Evolutionary conservation across 2,113 vertebrate species (phyloP).

Genomic region (Dasyornis broadbenti): DNA sequence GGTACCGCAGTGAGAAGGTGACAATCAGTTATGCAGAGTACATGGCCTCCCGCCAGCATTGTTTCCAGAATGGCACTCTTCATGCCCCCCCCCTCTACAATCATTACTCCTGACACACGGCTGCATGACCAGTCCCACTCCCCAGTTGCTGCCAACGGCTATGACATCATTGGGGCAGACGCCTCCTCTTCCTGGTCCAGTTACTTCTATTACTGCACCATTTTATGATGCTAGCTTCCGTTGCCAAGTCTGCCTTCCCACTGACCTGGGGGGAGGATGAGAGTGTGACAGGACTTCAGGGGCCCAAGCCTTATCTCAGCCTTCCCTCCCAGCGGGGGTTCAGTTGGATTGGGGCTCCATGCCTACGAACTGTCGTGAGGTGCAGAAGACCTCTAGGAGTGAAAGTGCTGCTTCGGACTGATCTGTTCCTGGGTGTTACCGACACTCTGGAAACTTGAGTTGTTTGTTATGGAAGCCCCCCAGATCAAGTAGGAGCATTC

Average conservation of each 20-base stretch:
- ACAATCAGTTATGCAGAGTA: conserved; percentile 86
- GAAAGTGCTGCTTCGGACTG: conserved; percentile 53
- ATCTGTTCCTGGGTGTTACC: conserved; percentile 13
- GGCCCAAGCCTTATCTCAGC: conserved; percentile 81
- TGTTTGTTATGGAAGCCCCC: conserved; percentile 61
- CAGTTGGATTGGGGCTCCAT: conserved; percentile 71
- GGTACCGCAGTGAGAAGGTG: conserved; percentile 86
- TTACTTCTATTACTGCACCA: conserved; percentile 89
- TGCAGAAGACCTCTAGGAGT: conserved; percentile 60
- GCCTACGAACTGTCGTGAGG: conserved; percentile 58
- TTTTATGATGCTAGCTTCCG: conserved; percentile 87
- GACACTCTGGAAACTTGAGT: conserved; percentile 45
- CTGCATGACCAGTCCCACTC: conserved; percentile 82
- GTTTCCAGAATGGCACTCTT: conserved; percentile 83
- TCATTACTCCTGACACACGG: conserved; percentile 88
- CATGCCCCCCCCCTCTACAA: conserved; percentile 85
- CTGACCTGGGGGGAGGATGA: conserved; percentile 67
- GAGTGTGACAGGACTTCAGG: conserved; percentile 72
- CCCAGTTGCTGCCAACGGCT: conserved; percentile 79
- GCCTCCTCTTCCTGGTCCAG: conserved; percentile 86
- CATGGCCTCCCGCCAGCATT: conserved; percentile 82
- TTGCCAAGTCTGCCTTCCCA: conserved; percentile 83
- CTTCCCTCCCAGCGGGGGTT: conserved; percentile 71
- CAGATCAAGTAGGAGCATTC: conserved; percentile 73
- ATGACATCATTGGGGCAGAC: conserved; percentile 82